Conservation (phyloP, 2,888 invertebrate species). For the Crossocerus cetratus region DNA sequence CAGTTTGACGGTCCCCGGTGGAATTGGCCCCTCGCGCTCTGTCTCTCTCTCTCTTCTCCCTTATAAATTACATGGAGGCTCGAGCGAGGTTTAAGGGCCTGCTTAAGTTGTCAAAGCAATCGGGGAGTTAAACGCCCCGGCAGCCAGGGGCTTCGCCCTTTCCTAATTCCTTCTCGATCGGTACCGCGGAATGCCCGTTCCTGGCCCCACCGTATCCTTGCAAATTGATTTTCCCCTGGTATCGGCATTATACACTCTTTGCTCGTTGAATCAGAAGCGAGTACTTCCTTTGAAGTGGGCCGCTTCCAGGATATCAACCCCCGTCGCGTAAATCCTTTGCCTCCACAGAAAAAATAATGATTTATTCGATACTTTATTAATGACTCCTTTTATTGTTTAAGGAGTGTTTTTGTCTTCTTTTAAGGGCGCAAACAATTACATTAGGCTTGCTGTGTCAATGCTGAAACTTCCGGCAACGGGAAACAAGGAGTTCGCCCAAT, state of each 20-base stretch:
- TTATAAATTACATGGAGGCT: conserved; percentile 74
- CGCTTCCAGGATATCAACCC: too few species aligned
- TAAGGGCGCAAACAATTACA: too few species aligned
- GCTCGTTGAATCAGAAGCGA: conserved; percentile 1
- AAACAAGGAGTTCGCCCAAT: too few species aligned
- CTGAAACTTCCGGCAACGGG: too few species aligned
- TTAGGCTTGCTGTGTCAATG: too few species aligned
- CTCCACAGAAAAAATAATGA: too few species aligned
- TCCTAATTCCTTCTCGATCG: conserved; percentile 59
- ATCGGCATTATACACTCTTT: background rate
- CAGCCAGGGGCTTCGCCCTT: conserved; percentile 41
- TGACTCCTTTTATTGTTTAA: too few species aligned
- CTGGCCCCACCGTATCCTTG: background rate
- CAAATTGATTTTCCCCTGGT: conserved; percentile 5
- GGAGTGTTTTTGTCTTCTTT: too few species aligned
- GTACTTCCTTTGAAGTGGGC: too few species aligned
- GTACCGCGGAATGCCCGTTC: conserved; percentile 24
- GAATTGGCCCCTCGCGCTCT: conserved; percentile 61
- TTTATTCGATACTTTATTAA: too few species aligned
- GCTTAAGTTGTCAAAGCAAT: conserved; percentile 75
- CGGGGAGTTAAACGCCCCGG: conserved; percentile 69
- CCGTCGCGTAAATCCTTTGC: too few species aligned
- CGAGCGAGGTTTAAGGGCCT: conserved; percentile 73
- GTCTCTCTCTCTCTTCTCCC: conserved; percentile 28
- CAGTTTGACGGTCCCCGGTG: conserved; percentile 71